phyloP scores from a whole-genome alignment of 2,888 invertebrate species.

The Leucophora obtusa region DNA sequence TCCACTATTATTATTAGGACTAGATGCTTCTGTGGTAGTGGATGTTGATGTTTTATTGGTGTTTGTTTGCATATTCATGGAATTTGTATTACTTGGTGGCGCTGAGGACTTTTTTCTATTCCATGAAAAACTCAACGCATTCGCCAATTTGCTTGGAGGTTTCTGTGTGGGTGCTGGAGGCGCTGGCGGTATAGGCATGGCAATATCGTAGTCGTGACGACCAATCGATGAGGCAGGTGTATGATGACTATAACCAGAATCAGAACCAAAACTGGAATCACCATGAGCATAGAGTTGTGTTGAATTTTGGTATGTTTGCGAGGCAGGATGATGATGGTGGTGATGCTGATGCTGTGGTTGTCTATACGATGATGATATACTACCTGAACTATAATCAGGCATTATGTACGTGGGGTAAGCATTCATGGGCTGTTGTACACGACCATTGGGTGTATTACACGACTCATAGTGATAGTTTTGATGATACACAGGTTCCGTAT shows the following conservation, averaged over 20 bases:
- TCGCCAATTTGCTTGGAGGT: constrained; percentile 71
- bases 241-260: constrained; percentile 90
- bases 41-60: constrained; percentile 47
- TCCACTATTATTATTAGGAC: constrained; percentile 74
- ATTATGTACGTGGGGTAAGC: constrained; percentile 71
- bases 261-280: constrained; percentile 89
- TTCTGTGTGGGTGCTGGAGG: constrained; percentile 66
- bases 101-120: constrained; percentile 68
- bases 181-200: constrained; percentile 63
- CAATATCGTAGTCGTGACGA: constrained; percentile 73
- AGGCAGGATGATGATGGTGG: constrained; percentile 52
- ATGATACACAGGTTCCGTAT: constrained; percentile 86
- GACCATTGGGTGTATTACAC: constrained; percentile 61
- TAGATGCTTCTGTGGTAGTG: constrained; percentile 68
- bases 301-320: constrained; percentile 64
- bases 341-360: constrained; percentile 48
- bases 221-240: constrained; percentile 77
- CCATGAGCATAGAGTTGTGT: constrained; percentile 82
- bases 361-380: constrained; percentile 54
- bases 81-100: constrained; percentile 26
- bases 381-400: constrained; percentile 68
- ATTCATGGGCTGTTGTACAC: constrained; percentile 51
- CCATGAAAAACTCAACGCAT: constrained; percentile 74
- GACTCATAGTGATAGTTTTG: constrained; percentile 89
- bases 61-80: constrained; percentile 54